phyloP scores from a whole-genome alignment of 2,113 vertebrate species.

The Gobiocypris rarus region DNA sequence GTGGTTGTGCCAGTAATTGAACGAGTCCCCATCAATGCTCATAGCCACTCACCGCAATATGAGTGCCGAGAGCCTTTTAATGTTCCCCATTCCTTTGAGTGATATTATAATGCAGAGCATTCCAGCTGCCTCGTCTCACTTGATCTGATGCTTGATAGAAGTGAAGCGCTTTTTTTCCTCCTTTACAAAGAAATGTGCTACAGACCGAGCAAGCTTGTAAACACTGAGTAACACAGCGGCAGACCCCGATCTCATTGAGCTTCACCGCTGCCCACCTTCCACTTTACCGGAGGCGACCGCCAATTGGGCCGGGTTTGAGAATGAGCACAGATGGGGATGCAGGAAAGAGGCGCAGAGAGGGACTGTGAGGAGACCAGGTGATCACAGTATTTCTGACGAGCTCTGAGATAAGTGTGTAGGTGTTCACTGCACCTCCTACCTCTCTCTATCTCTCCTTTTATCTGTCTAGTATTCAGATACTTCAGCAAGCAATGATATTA shows the following conservation, averaged over 20 bases:
- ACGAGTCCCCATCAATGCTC: conserved; percentile 40
- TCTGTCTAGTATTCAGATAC: conserved; percentile 15
- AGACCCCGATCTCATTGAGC: neutral
- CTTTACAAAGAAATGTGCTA: neutral
- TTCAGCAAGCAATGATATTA: conserved; percentile 16
- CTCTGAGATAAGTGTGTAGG: conserved; percentile 25
- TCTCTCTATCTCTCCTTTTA: neutral
- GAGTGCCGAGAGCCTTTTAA: conserved; percentile 47
- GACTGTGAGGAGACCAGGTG: neutral
- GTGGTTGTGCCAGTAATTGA: conserved; percentile 44
- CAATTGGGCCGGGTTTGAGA: neutral
- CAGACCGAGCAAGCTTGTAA: neutral
- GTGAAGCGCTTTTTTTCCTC: conserved; percentile 3
- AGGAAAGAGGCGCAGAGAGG: neutral
- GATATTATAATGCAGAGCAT: conserved; percentile 51
- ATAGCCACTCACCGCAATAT: conserved; percentile 43
- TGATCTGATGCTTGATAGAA: conserved; percentile 46
- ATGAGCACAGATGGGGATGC: neutral
- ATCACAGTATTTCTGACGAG: conserved; percentile 33
- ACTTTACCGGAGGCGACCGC: neutral
- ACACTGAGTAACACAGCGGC: conserved; percentile 20
- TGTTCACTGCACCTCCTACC: neutral
- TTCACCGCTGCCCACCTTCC: neutral
- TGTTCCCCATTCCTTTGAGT: conserved; percentile 46
- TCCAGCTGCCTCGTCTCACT: conserved; percentile 32